Conservation (phyloP, 2,113 vertebrate genomes). For the Alligator mississippiensis region DNA sequence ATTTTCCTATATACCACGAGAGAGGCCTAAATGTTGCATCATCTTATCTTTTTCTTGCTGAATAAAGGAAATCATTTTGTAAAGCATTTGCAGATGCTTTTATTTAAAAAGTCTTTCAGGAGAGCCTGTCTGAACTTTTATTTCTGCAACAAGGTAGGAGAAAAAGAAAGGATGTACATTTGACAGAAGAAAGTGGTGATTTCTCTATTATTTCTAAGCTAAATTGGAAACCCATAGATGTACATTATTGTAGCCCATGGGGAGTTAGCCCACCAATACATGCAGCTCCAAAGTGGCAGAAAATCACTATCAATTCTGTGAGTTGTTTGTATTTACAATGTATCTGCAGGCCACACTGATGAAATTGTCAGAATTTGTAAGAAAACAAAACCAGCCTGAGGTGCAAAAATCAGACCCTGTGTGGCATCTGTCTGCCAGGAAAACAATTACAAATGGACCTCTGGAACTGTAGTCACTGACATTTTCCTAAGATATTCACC, state of each 20-base stretch:
- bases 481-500: not conserved
- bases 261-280: not conserved
- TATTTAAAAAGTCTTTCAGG: slow-evolving; percentile 48
- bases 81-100: slow-evolving; percentile 64
- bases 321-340: not conserved
- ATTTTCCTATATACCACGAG: slow-evolving; percentile 23
- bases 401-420: slow-evolving; percentile 38
- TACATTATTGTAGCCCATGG: not conserved
- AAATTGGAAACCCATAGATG: slow-evolving; percentile 17
- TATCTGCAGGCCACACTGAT: slow-evolving; percentile 33
- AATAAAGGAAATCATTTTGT: slow-evolving; percentile 68
- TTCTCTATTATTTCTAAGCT: slow-evolving; percentile 38
- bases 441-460: slow-evolving; percentile 35
- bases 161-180: not conserved
- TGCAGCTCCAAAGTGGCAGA: not conserved
- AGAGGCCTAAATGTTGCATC: slow-evolving; percentile 33
- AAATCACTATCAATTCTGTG: not conserved
- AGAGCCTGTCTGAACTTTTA: slow-evolving; percentile 14
- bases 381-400: slow-evolving; percentile 41
- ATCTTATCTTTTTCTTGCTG: slow-evolving; percentile 47
- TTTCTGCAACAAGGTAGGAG: slow-evolving; percentile 20
- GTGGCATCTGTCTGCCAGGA: slow-evolving; percentile 29
- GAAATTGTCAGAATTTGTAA: slow-evolving; percentile 7
- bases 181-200: not conserved
- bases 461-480: slow-evolving; percentile 36